These are phyloP conservation scores for Uromys caudimaculatus DNA, from an alignment of 2,797 vertebrate species.

Conservation along the genomic window DNA sequence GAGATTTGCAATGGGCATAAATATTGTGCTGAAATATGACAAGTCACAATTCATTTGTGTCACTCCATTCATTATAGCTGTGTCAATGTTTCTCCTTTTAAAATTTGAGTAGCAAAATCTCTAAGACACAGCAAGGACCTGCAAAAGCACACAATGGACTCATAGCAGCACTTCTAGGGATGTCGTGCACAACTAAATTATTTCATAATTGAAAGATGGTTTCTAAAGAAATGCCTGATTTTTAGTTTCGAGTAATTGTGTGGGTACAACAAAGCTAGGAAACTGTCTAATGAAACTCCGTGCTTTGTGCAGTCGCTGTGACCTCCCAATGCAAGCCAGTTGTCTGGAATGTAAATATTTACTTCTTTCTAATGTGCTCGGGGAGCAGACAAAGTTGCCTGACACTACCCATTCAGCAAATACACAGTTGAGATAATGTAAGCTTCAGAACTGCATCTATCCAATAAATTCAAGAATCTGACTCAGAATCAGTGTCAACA, in stretches of 20 bases:
- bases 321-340: constrained; percentile 55
- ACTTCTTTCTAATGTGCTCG: constrained; percentile 55
- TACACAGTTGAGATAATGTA: constrained; percentile 49
- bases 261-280: constrained; percentile 52
- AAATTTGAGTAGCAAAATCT: constrained; percentile 51
- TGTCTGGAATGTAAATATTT: constrained; percentile 66
- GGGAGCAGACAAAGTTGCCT: constrained; percentile 54
- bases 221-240: constrained; percentile 40
- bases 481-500: constrained; percentile 25
- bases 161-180: not conserved
- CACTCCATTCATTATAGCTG: constrained; percentile 54
- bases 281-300: constrained; percentile 51
- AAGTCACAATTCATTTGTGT: constrained; percentile 71
- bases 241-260: constrained; percentile 3
- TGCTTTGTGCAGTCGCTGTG: constrained; percentile 26
- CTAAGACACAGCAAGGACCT: constrained; percentile 60
- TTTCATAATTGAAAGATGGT: not conserved
- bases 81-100: constrained; percentile 44
- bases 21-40: constrained; percentile 74
- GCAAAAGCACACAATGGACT: constrained; percentile 24
- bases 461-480: constrained; percentile 38
- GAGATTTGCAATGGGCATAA: constrained; percentile 75
- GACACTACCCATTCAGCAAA: constrained; percentile 52
- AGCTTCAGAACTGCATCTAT: not conserved
- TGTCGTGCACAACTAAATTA: not conserved